A percentile compares a stretch with the other conserved stretches of the same genome.
Evolutionary conservation across 1,140 invertebrate species (phyloP).

Genomic region (Cotesia typhae): DNA sequence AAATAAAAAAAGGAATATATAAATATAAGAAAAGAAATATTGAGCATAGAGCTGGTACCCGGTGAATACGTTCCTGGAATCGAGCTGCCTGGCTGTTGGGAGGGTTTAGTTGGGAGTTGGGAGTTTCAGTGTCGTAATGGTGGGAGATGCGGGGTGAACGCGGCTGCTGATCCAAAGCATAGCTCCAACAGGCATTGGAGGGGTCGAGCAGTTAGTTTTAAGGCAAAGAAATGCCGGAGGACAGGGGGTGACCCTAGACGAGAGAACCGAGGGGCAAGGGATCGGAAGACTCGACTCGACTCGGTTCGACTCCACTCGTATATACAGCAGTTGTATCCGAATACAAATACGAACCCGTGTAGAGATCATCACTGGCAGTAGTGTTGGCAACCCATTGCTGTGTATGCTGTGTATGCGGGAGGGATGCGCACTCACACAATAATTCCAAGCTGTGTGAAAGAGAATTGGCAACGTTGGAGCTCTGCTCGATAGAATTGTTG

Average conservation of each 20-base stretch:
- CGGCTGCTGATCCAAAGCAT: constrained; percentile 29
- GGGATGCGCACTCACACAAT: constrained; percentile 34
- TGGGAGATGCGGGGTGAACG: constrained; percentile 26
- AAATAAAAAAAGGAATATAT: constrained; percentile 12
- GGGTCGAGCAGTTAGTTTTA: background rate
- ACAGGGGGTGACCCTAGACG: background rate
- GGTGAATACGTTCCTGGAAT: constrained; percentile 49
- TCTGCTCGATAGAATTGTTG: constrained; percentile 26
- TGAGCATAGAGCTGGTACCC: background rate
- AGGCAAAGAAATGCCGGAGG: constrained; percentile 29
- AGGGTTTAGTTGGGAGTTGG: constrained; percentile 28
- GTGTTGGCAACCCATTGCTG: too few relatives aligned
- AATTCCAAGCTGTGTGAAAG: constrained; percentile 10
- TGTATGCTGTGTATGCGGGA: constrained; percentile 29
- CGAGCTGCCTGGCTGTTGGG: constrained; percentile 43
- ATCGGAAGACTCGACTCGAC: background rate
- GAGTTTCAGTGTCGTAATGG: constrained; percentile 41
- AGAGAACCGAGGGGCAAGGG: background rate
- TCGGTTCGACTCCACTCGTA: background rate
- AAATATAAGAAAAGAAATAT: background rate
- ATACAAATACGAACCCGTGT: background rate
- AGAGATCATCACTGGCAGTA: background rate
- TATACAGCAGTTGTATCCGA: background rate
- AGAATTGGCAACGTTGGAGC: constrained; percentile 35
- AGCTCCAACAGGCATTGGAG: constrained; percentile 1